Evolutionary conservation across 2,888 invertebrate genomes (phyloP).

Genomic region (Pseudanteris insignis): DNA sequence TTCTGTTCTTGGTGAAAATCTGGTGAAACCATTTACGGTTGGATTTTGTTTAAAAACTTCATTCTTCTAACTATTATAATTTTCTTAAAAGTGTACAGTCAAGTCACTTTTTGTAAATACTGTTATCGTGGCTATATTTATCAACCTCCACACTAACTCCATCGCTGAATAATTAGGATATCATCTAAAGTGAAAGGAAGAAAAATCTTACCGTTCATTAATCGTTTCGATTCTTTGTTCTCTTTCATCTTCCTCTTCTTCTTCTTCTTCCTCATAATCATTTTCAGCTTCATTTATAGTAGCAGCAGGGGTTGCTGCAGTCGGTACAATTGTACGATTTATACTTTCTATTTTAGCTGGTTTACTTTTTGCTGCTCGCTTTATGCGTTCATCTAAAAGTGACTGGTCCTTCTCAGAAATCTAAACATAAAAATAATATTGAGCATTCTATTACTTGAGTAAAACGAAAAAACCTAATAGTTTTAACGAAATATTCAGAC

Average conservation of each 20-base stretch:
- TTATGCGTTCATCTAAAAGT: slow-evolving; percentile 94
- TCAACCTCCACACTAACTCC: no score
- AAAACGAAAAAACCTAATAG: background rate
- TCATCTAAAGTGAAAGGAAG: no score
- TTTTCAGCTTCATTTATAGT: slow-evolving; percentile 62
- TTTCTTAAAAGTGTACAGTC: no score
- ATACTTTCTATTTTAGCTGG: slow-evolving; percentile 68
- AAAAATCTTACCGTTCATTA: slow-evolving; percentile 44
- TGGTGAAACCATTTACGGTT: no score
- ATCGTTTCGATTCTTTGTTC: slow-evolving; percentile 39
- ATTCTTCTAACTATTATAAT: no score
- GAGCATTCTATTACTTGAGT: background rate
- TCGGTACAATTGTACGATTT: slow-evolving; percentile 64
- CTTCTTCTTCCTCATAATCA: slow-evolving; percentile 62
- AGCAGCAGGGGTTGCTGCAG: slow-evolving; percentile 61
- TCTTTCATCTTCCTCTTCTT: slow-evolving; percentile 51
- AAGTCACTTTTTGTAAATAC: no score
- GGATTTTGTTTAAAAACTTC: no score
- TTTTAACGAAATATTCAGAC: no score
- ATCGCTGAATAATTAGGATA: no score
- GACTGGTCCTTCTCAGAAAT: slow-evolving; percentile 94
- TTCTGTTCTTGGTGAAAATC: no score
- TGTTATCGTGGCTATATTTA: no score
- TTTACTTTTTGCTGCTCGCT: slow-evolving; percentile 80
- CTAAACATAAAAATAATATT: slow-evolving; percentile 63